phyloP scores from a whole-genome alignment of 2,113 vertebrate species.

The Embiotoca jacksoni region DNA sequence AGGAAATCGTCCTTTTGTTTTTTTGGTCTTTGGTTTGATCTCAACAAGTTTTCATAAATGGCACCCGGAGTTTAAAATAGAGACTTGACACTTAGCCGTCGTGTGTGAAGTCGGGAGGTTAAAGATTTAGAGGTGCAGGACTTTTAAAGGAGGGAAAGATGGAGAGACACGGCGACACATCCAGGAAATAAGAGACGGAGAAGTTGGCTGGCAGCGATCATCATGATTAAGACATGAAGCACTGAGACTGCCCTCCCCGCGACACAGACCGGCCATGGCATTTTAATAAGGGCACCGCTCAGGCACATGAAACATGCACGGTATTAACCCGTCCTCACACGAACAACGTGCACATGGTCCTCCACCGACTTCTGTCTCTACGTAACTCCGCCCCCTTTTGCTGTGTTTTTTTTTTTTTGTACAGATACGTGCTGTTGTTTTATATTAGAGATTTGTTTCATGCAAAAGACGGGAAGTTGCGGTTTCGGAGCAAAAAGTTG shows the following conservation, averaged over 20 bases:
- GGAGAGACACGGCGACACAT: background rate
- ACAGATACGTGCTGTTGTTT: constrained; percentile 16
- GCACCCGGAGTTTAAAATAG: background rate
- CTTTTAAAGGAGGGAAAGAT: background rate
- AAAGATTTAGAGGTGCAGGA: background rate
- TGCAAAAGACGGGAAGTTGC: background rate
- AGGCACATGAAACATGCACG: constrained; percentile 45
- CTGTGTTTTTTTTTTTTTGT: constrained; percentile 4
- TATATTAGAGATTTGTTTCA: constrained; percentile 19
- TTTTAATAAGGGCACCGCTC: constrained; percentile 57
- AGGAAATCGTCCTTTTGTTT: too few species aligned
- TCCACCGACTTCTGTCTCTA: background rate
- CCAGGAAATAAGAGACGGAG: constrained; percentile 3
- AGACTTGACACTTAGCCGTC: too few species aligned
- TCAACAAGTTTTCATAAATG: too few species aligned
- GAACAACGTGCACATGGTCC: constrained; percentile 12
- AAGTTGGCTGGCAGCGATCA: constrained; percentile 25
- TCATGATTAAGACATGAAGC: constrained; percentile 75
- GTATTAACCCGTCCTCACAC: constrained; percentile 19
- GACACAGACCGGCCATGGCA: constrained; percentile 54
- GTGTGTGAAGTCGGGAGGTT: background rate
- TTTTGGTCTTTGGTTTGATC: too few species aligned
- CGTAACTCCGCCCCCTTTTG: background rate
- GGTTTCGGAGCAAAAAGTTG: background rate
- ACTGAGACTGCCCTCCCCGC: constrained; percentile 65